phyloP scores from a whole-genome alignment of 92 coral and sea anemone species.

The Metridium senile region DNA sequence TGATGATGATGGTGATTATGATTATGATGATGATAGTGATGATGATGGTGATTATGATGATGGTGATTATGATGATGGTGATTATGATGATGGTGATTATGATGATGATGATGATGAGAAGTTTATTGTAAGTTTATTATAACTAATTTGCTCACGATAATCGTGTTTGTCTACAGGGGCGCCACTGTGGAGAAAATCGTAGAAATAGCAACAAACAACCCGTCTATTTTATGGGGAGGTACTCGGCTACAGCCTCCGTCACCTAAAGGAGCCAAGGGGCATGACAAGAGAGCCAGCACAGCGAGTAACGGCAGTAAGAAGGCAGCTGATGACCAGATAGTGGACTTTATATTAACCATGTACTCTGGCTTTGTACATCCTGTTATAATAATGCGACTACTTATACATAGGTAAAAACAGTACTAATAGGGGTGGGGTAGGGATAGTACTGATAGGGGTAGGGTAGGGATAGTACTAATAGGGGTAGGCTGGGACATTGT shows the following conservation, averaged over 20 bases:
- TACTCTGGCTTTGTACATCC: slow-evolving; percentile 85
- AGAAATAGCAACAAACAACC: slow-evolving; percentile 77
- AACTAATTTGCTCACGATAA: too few relatives aligned
- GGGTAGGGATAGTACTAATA: neutral
- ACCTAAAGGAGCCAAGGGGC: slow-evolving; percentile 57
- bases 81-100: too few relatives aligned
- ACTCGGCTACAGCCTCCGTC: slow-evolving; percentile 69
- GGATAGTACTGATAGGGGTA: neutral
- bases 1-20: neutral
- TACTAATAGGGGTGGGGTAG: neutral
- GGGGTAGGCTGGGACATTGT: neutral
- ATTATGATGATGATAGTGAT: neutral
- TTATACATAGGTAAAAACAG: slow-evolving; percentile 65
- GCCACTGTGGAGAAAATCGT: slow-evolving; percentile 81
- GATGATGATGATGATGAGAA: too few relatives aligned
- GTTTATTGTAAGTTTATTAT: too few relatives aligned
- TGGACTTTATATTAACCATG: slow-evolving; percentile 86
- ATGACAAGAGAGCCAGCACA: slow-evolving; percentile 40
- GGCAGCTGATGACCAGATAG: slow-evolving; percentile 85
- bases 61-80: too few relatives aligned
- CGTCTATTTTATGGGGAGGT: slow-evolving; percentile 94
- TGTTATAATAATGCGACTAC: slow-evolving; percentile 69
- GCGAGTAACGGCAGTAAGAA: slow-evolving; percentile 56
- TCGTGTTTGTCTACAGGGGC: too few relatives aligned
- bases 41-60: neutral